Base-by-base conservation (phyloP, 2,113 vertebrate genomes). In the Malurus alboscapulatus region DNA sequence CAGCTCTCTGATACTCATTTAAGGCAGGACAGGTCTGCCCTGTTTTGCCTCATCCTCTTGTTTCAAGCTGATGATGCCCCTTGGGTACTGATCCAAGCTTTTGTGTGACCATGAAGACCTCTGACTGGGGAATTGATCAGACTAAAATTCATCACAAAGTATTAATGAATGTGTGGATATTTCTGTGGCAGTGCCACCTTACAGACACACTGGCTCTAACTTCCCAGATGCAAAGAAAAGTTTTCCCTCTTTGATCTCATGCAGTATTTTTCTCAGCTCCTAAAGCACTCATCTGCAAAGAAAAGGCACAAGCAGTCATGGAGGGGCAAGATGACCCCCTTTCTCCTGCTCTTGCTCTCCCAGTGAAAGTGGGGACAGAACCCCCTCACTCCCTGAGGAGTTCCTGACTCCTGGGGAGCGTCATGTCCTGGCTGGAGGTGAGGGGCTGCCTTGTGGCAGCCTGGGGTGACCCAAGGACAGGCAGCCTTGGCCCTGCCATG, bases 381-480 rank as follows among this genome's bases (percentile, higher is more conserved):
- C 3, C 14, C 17, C 6, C 50, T 65, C 7, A 17, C 47, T 10
- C 53, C 5, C 34, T 16, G 16, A 53, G 36, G 42, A n/a, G 9
- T 14, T 74, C 50, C 50, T 15, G 25, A 10, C 2, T 10, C 29
- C 71, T 36, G 42, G 25, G 25, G 17, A 65, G 29, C 15, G 14
- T 19, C 8, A 5, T 22, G 11, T 25, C 50, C 36, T 1, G 1
- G 14, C 30, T 10, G 3, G 12, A 75, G 58, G 27, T 1, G 3
- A 87, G n/a, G 21, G 10, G n/a, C 29, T 47, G 12, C 34, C 73
- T 50, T 0, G 0, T 4, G 30, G 34, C 5, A 6, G 14, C 25
- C 34, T 14, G 2, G 14, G 16, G 27, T 65, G 57, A 20, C 57
- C 29, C 3, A 4, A 59, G 55, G 24, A 65, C 20, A 7, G 7